Conservation (phyloP, 1,140 invertebrate genomes). For the Linepithema humile region DNA sequence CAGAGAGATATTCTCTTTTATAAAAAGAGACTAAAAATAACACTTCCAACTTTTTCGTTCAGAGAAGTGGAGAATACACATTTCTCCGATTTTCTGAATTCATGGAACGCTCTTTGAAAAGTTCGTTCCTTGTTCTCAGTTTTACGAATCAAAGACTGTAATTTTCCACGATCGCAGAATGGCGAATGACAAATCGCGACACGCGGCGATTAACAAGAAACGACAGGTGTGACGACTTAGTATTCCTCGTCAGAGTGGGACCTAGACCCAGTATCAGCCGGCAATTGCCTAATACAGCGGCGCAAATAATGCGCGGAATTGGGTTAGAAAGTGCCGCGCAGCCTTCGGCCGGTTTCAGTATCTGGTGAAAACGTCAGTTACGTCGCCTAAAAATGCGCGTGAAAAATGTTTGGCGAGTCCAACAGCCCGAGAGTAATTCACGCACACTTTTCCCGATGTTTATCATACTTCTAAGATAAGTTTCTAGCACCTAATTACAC, state of each 20-base stretch:
- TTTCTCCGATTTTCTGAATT: background rate
- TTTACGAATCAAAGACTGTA: background rate
- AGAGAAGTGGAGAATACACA: background rate
- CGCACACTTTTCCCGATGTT: background rate
- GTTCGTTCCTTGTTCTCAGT: too few relatives aligned
- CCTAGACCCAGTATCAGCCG: conserved; percentile 71
- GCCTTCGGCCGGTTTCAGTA: conserved; percentile 37
- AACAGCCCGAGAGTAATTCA: background rate
- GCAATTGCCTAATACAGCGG: conserved; percentile 72
- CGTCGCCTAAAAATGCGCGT: conserved; percentile 73
- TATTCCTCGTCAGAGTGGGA: conserved; percentile 64
- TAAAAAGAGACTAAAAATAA: background rate
- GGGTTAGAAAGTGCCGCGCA: conserved; percentile 73
- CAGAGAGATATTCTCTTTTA: background rate
- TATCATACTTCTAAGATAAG: background rate
- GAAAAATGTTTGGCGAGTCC: background rate
- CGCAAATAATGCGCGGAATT: conserved; percentile 67
- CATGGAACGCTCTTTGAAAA: background rate
- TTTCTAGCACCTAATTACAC: background rate
- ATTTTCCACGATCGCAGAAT: conserved; percentile 8
- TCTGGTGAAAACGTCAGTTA: conserved; percentile 62
- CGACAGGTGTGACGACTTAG: conserved; percentile 54
- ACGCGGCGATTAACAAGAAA: conserved; percentile 60
- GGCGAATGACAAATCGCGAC: background rate
- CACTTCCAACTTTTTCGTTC: background rate